Conservation (phyloP, 1,140 invertebrate species). For the Drosophila tani region DNA sequence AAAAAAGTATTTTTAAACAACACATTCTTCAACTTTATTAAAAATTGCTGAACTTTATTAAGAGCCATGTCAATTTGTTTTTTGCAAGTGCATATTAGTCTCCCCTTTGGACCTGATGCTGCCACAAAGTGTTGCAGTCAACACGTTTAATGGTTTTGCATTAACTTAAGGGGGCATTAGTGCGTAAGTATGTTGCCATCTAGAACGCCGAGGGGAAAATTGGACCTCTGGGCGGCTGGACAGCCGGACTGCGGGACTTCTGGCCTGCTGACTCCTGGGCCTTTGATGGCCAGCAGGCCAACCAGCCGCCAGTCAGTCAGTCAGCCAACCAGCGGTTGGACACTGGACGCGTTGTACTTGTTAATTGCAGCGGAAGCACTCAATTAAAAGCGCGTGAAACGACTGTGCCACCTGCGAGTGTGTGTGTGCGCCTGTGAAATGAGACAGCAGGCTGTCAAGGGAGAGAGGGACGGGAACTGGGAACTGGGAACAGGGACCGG, state of each 20-base stretch:
- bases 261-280: slow-evolving; percentile 15
- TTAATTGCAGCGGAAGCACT: slow-evolving; percentile 83
- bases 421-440: not conserved
- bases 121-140: slow-evolving; percentile 75
- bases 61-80: not conserved
- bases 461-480: not conserved
- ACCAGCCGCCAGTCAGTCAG: slow-evolving; percentile 36
- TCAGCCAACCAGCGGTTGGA: slow-evolving; percentile 42
- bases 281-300: slow-evolving; percentile 25
- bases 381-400: slow-evolving; percentile 83
- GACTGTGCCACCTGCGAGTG: slow-evolving; percentile 70
- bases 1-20: not conserved
- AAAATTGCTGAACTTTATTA: slow-evolving; percentile 27
- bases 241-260: slow-evolving; percentile 11
- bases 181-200: slow-evolving; percentile 77
- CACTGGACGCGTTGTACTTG: slow-evolving; percentile 75
- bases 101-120: slow-evolving; percentile 9
- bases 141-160: slow-evolving; percentile 77
- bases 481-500: not conserved
- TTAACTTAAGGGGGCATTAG: slow-evolving; percentile 77
- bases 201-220: slow-evolving; percentile 46
- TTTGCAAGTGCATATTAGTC: slow-evolving; percentile 16
- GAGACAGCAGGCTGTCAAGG: not conserved
- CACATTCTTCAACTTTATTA: slow-evolving; percentile 11
- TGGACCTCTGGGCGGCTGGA: slow-evolving; percentile 6